A percentile compares a stretch with the other conserved stretches of the same genome.
Conservation (phyloP, 2,888 invertebrate species). For the Autographa pulchrina region DNA sequence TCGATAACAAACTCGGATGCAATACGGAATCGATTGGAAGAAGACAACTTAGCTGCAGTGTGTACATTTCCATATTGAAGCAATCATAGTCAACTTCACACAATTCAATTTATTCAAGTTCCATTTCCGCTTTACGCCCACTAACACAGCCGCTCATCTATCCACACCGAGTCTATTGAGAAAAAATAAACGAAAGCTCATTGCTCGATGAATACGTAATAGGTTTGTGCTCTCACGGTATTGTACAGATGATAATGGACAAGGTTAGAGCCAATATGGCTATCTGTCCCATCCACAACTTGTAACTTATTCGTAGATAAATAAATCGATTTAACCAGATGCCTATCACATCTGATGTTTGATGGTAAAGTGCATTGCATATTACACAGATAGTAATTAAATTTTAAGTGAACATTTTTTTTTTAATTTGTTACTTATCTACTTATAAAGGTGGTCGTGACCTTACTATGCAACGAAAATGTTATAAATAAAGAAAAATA, state of each 20-base stretch:
- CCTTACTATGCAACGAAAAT: slow-evolving; percentile 7
- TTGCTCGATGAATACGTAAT: slow-evolving; percentile 78
- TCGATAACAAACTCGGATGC: slow-evolving; percentile 10
- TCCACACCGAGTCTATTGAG: slow-evolving; percentile 68
- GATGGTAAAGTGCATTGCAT: neutral
- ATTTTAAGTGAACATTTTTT: no score
- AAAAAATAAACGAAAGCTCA: slow-evolving; percentile 79
- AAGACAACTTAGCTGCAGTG: slow-evolving; percentile 66
- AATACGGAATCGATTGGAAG: slow-evolving; percentile 58
- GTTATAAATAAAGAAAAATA: no score
- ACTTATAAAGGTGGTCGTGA: no score
- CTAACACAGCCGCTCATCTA: slow-evolving; percentile 73
- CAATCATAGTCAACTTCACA: slow-evolving; percentile 72
- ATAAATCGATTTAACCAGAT: slow-evolving; percentile 13
- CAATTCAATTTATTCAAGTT: slow-evolving; percentile 84
- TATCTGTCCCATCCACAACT: slow-evolving; percentile 39
- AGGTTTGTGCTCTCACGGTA: slow-evolving; percentile 68
- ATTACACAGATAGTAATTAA: no score
- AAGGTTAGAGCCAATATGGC: slow-evolving; percentile 54
- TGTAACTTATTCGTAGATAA: slow-evolving; percentile 46
- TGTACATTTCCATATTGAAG: slow-evolving; percentile 75
- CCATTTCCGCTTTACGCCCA: slow-evolving; percentile 79
- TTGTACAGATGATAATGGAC: slow-evolving; percentile 61
- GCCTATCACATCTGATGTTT: neutral
- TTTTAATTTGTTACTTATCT: no score